A percentile compares a stretch with the other conserved stretches of the same genome.
Conservation (phyloP, 2,797 vertebrate species). For the Intellagama lesueurii region DNA sequence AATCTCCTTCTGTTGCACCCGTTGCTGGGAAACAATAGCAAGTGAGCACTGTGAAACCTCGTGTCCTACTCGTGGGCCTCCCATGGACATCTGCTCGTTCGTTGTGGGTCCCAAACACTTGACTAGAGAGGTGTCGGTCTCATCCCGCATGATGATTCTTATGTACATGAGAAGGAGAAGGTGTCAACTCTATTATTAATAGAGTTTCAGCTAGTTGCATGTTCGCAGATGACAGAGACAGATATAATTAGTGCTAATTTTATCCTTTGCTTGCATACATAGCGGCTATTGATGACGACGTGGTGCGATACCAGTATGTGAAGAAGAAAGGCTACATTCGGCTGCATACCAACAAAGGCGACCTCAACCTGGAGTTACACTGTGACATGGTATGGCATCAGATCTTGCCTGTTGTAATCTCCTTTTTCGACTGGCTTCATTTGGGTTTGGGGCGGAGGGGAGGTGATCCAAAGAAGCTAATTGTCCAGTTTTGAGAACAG, state of each 20-base stretch:
- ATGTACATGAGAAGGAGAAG: not conserved
- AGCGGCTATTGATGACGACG: conserved; percentile 93
- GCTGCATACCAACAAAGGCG: conserved; percentile 93
- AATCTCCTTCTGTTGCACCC: too few relatives aligned
- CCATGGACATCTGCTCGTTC: not conserved
- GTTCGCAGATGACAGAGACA: conserved; percentile 19
- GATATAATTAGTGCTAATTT: conserved; percentile 36
- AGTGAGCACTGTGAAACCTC: too few relatives aligned
- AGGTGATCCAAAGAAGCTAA: not conserved
- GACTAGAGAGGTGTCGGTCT: not conserved
- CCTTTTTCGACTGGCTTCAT: too few relatives aligned
- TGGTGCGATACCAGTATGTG: conserved; percentile 91
- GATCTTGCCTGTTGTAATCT: not conserved
- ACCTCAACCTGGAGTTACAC: conserved; percentile 93
- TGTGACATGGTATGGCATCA: conserved; percentile 84
- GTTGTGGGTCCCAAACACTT: not conserved
- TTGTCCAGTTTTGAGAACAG: not conserved
- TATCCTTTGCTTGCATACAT: conserved; percentile 38
- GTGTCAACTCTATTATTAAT: not conserved
- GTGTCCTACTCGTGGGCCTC: too few relatives aligned
- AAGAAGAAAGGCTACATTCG: conserved; percentile 97
- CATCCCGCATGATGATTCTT: not conserved
- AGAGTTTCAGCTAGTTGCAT: not conserved
- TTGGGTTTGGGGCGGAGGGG: not conserved
- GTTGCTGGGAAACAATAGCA: too few relatives aligned